Evolutionary conservation across 2,888 invertebrate genomes (phyloP).

Genomic region (Heliconius ethilla): DNA sequence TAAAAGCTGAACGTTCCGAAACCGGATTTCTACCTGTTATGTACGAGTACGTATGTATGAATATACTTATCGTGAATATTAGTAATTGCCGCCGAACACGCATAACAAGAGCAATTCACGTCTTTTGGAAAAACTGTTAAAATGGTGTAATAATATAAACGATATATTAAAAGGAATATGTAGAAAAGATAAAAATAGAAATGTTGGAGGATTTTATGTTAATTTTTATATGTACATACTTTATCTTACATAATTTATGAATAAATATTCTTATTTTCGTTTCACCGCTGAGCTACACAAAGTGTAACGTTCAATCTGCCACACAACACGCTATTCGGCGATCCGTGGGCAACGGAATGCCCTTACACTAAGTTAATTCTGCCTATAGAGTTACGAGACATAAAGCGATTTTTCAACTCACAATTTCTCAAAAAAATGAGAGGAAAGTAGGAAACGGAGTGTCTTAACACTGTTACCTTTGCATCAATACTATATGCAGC

Average conservation of each 20-base stretch:
- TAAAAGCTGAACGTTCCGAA: constrained; percentile 10
- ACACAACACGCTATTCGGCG: neutral
- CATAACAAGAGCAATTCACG: neutral
- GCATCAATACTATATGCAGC: too few species aligned
- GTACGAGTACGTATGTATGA: neutral
- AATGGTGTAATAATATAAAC: neutral
- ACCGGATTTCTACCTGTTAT: constrained; percentile 21
- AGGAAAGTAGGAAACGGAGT: too few species aligned
- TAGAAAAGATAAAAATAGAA: neutral
- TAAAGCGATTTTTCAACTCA: too few species aligned
- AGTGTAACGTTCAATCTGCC: neutral
- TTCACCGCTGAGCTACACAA: neutral
- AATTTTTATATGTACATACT: neutral
- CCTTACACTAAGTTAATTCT: neutral
- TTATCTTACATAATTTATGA: neutral
- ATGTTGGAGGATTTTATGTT: neutral
- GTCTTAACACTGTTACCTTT: too few species aligned
- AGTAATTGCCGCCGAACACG: constrained; percentile 24
- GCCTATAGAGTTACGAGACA: neutral
- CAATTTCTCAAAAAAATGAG: too few species aligned
- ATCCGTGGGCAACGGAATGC: too few species aligned
- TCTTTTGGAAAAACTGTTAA: neutral
- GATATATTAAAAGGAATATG: neutral
- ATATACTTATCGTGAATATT: constrained; percentile 5
- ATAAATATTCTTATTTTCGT: neutral